Conservation (phyloP, 1,140 invertebrate genomes). For the Eufriesea mexicana region DNA sequence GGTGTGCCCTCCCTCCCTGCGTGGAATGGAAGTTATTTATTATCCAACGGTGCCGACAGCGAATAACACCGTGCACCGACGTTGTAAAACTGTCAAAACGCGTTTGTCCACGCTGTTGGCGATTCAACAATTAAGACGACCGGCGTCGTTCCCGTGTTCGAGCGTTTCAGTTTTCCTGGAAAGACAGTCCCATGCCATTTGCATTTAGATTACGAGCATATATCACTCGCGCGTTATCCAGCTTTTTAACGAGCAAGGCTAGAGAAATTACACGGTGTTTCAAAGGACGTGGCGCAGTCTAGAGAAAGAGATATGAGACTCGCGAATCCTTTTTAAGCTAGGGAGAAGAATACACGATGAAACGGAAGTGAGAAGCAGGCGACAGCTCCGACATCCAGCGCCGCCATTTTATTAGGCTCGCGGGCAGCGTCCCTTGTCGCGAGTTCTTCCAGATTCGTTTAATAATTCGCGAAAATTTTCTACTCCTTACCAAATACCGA, state of each 20-base stretch:
- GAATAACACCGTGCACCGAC: conserved; percentile 22
- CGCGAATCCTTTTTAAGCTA: background rate
- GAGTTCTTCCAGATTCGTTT: background rate
- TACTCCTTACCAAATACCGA: too few relatives aligned
- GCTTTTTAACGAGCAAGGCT: too few relatives aligned
- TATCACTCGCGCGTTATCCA: background rate
- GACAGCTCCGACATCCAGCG: background rate
- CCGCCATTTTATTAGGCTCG: background rate
- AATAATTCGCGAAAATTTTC: too few relatives aligned
- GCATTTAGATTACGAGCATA: background rate
- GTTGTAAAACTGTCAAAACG: conserved; percentile 19
- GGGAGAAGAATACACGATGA: background rate
- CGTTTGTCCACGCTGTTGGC: background rate
- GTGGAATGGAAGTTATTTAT: conserved; percentile 38
- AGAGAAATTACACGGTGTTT: background rate
- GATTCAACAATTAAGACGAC: conserved; percentile 20
- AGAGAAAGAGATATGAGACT: too few relatives aligned
- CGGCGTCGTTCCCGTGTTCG: background rate
- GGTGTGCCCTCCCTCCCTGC: background rate
- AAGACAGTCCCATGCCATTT: background rate
- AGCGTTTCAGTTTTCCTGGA: background rate
- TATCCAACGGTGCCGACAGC: conserved; percentile 50
- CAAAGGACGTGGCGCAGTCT: background rate
- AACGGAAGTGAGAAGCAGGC: background rate
- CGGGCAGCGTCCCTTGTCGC: background rate